Conservation (phyloP, 2,113 vertebrate species). For the Tachysurus fulvidraco region DNA sequence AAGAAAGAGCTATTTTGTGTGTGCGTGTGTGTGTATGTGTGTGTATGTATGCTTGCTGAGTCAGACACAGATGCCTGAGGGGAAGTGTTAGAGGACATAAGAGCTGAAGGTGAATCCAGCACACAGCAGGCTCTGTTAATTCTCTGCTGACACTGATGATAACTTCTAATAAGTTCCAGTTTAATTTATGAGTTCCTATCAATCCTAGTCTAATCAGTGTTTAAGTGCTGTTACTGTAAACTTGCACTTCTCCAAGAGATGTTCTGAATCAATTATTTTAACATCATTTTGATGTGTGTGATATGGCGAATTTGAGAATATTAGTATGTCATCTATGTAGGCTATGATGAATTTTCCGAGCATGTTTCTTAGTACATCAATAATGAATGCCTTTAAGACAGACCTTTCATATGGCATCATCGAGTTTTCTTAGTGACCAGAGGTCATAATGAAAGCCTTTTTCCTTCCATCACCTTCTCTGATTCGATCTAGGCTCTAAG, state of each 20-base stretch:
- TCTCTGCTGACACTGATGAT: not conserved
- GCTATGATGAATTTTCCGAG: not conserved
- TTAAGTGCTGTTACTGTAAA: not conserved
- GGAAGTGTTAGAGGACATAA: conserved; percentile 26
- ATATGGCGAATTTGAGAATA: not conserved
- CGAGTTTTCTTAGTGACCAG: not conserved
- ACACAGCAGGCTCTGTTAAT: not conserved
- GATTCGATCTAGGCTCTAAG: not conserved
- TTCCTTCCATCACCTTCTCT: not conserved
- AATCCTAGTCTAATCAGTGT: not conserved
- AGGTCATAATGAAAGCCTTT: not conserved
- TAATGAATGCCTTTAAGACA: not conserved
- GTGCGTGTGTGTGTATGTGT: not conserved
- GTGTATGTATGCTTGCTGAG: conserved; percentile 5
- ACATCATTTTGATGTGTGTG: not conserved
- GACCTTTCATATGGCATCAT: not conserved
- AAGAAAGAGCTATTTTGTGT: not conserved
- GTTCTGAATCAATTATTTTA: not conserved
- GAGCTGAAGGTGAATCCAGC: conserved; percentile 41
- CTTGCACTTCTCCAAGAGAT: not conserved
- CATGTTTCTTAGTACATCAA: not conserved
- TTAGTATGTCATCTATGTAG: not conserved
- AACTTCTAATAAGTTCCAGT: not conserved
- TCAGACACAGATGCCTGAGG: conserved; percentile 4
- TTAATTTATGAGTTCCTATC: not conserved